phyloP scores from a whole-genome alignment of 2,797 vertebrate species.

The Sebastes miniatus region DNA sequence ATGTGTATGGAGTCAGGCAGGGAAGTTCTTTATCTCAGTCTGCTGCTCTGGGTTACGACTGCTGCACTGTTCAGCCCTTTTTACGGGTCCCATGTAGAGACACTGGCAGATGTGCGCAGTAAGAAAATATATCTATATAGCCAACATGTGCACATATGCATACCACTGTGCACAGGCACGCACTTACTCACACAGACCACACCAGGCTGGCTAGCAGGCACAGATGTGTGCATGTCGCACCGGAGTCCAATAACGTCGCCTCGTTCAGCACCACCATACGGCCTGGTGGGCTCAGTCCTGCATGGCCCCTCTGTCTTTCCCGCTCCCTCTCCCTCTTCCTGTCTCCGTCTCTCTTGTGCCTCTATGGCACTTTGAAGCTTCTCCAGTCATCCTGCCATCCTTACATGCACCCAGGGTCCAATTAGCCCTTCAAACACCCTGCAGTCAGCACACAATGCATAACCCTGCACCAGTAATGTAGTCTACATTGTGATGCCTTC shows the following conservation, averaged over 20 bases:
- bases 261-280: conserved; percentile 80
- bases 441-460: conserved; percentile 85
- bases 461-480: conserved; percentile 92
- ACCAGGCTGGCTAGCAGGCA: conserved; percentile 78
- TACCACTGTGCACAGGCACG: conserved; percentile 13
- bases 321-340: background rate
- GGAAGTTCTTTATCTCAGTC: conserved; percentile 87
- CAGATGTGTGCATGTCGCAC: conserved; percentile 93
- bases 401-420: conserved; percentile 94
- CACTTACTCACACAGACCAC: background rate
- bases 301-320: conserved; percentile 70
- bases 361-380: conserved; percentile 83
- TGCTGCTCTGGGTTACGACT: conserved; percentile 78
- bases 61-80: conserved; percentile 81
- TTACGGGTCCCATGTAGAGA: conserved; percentile 90
- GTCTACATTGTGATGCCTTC: conserved; percentile 90
- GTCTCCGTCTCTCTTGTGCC: conserved; percentile 7
- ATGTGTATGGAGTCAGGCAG: conserved; percentile 68
- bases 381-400: conserved; percentile 88
- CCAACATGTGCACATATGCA: conserved; percentile 86
- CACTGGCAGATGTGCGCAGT: conserved; percentile 92
- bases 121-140: conserved; percentile 86
- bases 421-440: conserved; percentile 84
- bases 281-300: conserved; percentile 86
- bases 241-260: conserved; percentile 88